A percentile compares a stretch with the other conserved stretches of the same genome.
phyloP scores from a whole-genome alignment of 1,140 invertebrate genomes.

The Brachionus angularis region DNA sequence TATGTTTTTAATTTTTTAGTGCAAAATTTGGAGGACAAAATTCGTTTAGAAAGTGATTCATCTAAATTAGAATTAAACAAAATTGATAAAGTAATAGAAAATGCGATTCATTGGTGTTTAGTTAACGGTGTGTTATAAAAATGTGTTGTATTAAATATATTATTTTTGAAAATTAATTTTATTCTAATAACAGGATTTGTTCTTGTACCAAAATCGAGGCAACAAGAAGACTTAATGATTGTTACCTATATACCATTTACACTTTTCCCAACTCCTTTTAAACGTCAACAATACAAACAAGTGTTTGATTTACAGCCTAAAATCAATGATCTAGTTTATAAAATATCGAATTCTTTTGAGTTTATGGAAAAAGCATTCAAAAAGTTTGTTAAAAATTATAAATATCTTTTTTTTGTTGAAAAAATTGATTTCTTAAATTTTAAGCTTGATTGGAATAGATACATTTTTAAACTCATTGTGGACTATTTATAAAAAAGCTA shows the following conservation, averaged over 20 bases:
- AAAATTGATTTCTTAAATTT: background rate
- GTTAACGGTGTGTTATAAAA: slow-evolving; percentile 22
- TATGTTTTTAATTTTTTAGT: slow-evolving; percentile 1
- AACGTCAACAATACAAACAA: slow-evolving; percentile 7
- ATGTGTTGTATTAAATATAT: too few species aligned
- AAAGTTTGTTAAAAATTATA: too few species aligned
- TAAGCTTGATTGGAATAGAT: slow-evolving; percentile 8
- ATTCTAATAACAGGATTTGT: slow-evolving; percentile 14
- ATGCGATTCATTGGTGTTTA: slow-evolving; percentile 42
- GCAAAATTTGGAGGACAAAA: background rate
- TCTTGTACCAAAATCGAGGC: slow-evolving; percentile 29
- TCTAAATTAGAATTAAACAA: slow-evolving; percentile 4
- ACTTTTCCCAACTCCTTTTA: slow-evolving; percentile 36
- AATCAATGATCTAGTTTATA: slow-evolving; percentile 17
- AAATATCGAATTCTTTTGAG: background rate
- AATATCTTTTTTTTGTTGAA: too few species aligned
- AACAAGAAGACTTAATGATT: slow-evolving; percentile 9
- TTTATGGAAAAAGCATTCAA: slow-evolving; percentile 23
- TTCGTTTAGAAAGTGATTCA: too few species aligned
- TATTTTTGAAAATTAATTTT: background rate
- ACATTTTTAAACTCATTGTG: slow-evolving; percentile 1
- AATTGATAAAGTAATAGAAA: slow-evolving; percentile 27
- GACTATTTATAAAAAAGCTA: background rate
- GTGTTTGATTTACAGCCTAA: slow-evolving; percentile 12
- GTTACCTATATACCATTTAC: slow-evolving; percentile 41